A percentile compares a stretch with the other conserved stretches of the same genome.
Conservation (phyloP, 2,888 invertebrate species). For the Ectobius pallidus region DNA sequence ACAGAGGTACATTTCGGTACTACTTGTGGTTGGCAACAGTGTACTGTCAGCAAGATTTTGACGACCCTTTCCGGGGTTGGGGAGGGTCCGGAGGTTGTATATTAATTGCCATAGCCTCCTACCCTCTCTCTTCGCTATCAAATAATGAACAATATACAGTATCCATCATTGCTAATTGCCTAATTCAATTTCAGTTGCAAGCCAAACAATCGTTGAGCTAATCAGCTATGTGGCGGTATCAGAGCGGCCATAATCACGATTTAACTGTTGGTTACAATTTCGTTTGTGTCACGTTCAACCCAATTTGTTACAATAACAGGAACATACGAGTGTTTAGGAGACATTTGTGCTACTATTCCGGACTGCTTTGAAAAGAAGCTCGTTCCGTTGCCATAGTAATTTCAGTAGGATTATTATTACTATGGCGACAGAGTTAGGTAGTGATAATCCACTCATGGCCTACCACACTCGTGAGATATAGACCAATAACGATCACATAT, state of each 20-base stretch:
- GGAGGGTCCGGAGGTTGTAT: background rate
- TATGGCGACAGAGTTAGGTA: too few relatives aligned
- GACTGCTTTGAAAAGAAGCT: too few relatives aligned
- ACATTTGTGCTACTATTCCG: too few relatives aligned
- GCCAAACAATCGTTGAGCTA: background rate
- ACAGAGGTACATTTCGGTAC: background rate
- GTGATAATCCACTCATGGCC: too few relatives aligned
- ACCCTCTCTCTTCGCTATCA: background rate
- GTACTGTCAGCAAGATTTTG: background rate
- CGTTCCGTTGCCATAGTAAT: too few relatives aligned
- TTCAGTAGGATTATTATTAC: too few relatives aligned
- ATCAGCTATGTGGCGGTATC: background rate
- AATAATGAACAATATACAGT: background rate
- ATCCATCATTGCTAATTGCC: constrained; percentile 22
- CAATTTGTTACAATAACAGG: background rate
- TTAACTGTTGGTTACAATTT: constrained; percentile 23
- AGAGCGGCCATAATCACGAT: constrained; percentile 1
- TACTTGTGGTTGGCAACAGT: background rate
- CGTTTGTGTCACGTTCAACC: background rate
- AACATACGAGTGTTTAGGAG: too few relatives aligned
- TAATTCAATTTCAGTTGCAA: constrained; percentile 5
- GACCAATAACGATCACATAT: too few relatives aligned
- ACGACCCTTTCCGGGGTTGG: background rate
- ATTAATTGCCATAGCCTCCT: background rate
- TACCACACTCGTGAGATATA: too few relatives aligned